phyloP scores from a whole-genome alignment of 2,797 vertebrate genomes.

The Morelia viridis region DNA sequence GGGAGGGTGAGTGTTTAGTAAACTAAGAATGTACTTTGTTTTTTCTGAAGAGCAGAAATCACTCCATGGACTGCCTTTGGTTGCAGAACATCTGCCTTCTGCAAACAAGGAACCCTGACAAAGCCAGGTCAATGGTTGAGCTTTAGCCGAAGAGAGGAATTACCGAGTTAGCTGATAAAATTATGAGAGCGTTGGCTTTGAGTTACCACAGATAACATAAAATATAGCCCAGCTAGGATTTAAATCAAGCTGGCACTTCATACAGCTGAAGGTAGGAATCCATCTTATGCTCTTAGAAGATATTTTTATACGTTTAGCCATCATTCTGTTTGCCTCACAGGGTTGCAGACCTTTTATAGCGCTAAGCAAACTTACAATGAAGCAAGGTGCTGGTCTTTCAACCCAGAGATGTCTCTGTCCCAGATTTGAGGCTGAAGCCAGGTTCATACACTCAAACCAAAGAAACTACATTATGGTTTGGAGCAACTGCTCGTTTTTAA shows the following conservation, averaged over 20 bases:
- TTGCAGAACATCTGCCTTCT: neutral
- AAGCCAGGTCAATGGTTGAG: neutral
- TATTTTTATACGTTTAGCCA: neutral
- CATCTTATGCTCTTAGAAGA: neutral
- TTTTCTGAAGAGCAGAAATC: neutral
- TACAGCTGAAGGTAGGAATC: neutral
- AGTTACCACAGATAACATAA: neutral
- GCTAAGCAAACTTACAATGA: neutral
- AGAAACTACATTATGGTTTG: neutral
- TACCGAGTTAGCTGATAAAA: neutral
- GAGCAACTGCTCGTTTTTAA: neutral
- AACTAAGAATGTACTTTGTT: neutral
- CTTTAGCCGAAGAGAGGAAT: neutral
- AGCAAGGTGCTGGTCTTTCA: neutral
- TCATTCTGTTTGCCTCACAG: neutral
- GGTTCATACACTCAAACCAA: neutral
- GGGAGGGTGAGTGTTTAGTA: neutral
- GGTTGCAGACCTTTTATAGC: neutral
- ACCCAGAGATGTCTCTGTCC: neutral
- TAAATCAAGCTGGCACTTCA: neutral
- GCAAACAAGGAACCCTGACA: neutral
- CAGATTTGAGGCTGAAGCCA: neutral
- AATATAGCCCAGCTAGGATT: neutral
- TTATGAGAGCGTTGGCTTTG: neutral
- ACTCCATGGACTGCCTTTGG: neutral